Evolutionary conservation across 92 coral and sea anemone genomes (phyloP), one percentile per base, ranked within the genome.

Genomic region (Metridium senile): DNA sequence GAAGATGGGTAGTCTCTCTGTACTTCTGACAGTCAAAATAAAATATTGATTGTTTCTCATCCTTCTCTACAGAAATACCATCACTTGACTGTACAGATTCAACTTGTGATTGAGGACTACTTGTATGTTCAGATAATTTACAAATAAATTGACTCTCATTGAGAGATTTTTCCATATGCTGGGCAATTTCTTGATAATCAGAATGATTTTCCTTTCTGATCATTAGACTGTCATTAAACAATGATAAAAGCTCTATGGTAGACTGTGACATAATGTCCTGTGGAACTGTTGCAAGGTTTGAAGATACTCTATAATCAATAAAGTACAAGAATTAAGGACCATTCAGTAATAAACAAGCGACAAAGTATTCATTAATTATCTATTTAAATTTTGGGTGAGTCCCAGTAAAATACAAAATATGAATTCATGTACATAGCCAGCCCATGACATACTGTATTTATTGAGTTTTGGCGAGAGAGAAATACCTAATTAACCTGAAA

Each of bases 11-110:
- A 13, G 11, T 26, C 16, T 20, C 10, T 59, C 65, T 59, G 32
- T 59, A 59, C 22, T 59, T 22, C 1, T 59, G 65, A 26, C 65
- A 59, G 65, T 59, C 65, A 59, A 59, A 59, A 16, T 1, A 59
- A 8, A 53, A 1, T 18, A 19, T 11, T 53, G 8, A 19, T 53
- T 53, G 7, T 18, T 7, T 23, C 16, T 53, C 59, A 53, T 18
- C 1, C 3, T 23, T 53, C n/a, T 53, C 59, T n/a, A n/a, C n/a
- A n/a, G n/a, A n/a, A n/a, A 45, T 21, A 20, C 9, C 61, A 54
- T 54, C 25, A 21, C 61, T 54, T 16, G 61, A 54, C 51, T 45
- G 51, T 54, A 16, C 61, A 10, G 23, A 54, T 54, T 16, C n/a
- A 16, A 9, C 4, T 54, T 54, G 9, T 17, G 17, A 3, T 54